These are phyloP conservation scores for Rhopilema esculentum DNA, from an alignment of 30 jellyfish, hydroid and myxozoan genomes.

Conservation along the genomic window DNA sequence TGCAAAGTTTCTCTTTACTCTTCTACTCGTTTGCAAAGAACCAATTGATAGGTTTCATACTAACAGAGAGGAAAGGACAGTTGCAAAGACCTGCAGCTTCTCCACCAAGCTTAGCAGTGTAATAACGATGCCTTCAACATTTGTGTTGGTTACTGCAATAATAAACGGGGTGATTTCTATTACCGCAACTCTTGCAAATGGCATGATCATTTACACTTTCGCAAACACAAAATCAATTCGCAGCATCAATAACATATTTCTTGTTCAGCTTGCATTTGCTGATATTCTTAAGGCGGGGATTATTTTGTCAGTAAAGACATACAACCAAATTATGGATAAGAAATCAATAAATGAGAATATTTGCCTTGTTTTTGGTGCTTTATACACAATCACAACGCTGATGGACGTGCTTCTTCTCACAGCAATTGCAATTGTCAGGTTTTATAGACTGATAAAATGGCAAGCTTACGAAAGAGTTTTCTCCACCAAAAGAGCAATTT, in stretches of 20 bases:
- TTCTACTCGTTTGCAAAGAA: too few relatives aligned
- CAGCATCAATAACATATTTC: slow-evolving; percentile 53
- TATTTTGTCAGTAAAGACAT: slow-evolving; percentile 51
- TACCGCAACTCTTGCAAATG: slow-evolving; percentile 16
- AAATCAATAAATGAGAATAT: slow-evolving; percentile 5
- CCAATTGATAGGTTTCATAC: neutral
- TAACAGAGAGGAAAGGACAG: neutral
- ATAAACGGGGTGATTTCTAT: slow-evolving; percentile 7
- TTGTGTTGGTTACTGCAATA: slow-evolving; percentile 21
- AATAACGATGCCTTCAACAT: slow-evolving; percentile 24
- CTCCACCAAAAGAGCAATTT: slow-evolving; percentile 11
- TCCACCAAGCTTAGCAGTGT: too few relatives aligned
- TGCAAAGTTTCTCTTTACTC: too few relatives aligned
- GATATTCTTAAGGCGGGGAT: slow-evolving; percentile 69
- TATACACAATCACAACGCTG: slow-evolving; percentile 51
- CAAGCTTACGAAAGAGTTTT: slow-evolving; percentile 1
- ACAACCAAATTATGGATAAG: slow-evolving; percentile 52
- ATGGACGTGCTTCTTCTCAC: slow-evolving; percentile 51
- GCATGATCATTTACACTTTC: slow-evolving; percentile 14
- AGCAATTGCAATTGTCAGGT: slow-evolving; percentile 66
- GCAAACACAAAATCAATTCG: slow-evolving; percentile 44
- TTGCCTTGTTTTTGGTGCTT: slow-evolving; percentile 64
- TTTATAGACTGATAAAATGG: slow-evolving; percentile 37
- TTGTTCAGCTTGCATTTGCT: slow-evolving; percentile 42
- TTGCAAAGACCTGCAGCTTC: neutral